Evolutionary conservation across 2,113 vertebrate genomes (phyloP).

Genomic region (Orycteropus afer): DNA sequence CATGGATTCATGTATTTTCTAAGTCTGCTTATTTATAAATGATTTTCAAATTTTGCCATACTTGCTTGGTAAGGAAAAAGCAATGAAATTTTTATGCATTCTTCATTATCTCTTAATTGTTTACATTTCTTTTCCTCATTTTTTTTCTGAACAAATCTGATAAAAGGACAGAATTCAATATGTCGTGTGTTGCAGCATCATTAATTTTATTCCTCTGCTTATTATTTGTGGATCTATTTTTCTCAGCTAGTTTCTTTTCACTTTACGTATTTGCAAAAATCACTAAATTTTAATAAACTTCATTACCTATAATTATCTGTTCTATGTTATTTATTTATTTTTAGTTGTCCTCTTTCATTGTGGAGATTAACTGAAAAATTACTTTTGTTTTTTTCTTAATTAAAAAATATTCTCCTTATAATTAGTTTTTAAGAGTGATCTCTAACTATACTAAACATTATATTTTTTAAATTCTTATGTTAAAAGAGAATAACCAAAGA

Average conservation of each 20-base stretch:
- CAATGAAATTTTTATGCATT: neutral
- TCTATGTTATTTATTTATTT: slow-evolving; percentile 48
- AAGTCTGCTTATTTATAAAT: slow-evolving; percentile 6
- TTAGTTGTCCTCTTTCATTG: neutral
- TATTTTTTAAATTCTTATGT: neutral
- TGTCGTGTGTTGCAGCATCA: slow-evolving; percentile 29
- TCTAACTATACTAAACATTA: neutral
- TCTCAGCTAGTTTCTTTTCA: slow-evolving; percentile 35
- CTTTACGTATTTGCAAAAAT: slow-evolving; percentile 22
- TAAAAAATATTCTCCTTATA: neutral
- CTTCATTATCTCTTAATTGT: slow-evolving; percentile 35
- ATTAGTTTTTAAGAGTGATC: slow-evolving; percentile 1
- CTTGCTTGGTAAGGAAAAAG: neutral
- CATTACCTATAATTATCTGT: slow-evolving; percentile 54
- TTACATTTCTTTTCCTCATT: slow-evolving; percentile 44
- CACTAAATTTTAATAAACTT: slow-evolving; percentile 55
- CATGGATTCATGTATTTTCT: neutral
- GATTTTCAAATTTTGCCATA: neutral
- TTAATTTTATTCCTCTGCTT: slow-evolving; percentile 44
- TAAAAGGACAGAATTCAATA: slow-evolving; percentile 20
- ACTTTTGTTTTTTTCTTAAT: slow-evolving; percentile 14
- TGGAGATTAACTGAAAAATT: slow-evolving; percentile 32
- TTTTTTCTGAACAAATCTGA: slow-evolving; percentile 33
- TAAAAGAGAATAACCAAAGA: neutral
- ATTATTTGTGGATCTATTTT: slow-evolving; percentile 39